phyloP scores from a whole-genome alignment of 2,888 invertebrate genomes.

The Aphodius granarius region DNA sequence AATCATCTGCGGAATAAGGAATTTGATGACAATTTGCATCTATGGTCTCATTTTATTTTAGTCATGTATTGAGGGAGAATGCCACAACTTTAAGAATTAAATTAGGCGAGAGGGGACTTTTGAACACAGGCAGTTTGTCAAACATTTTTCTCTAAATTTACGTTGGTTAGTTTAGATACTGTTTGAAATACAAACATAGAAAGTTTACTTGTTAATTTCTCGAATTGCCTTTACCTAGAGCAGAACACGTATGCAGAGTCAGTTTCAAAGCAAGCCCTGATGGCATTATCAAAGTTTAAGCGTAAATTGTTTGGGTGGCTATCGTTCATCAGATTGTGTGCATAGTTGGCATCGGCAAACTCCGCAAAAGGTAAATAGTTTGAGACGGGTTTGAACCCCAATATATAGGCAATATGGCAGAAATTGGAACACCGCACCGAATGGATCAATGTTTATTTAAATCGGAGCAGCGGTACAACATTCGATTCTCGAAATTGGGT shows the following conservation, averaged over 20 bases:
- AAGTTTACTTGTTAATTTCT: not conserved
- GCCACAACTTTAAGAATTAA: no score
- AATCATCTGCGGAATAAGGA: not conserved
- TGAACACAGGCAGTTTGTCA: no score
- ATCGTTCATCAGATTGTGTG: not conserved
- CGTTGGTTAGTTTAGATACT: no score
- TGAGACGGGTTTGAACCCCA: not conserved
- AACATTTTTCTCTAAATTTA: no score
- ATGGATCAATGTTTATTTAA: constrained; percentile 12
- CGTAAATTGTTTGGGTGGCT: not conserved
- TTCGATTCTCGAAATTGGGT: constrained; percentile 23
- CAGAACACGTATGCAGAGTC: not conserved
- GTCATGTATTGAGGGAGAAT: no score
- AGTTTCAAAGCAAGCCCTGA: not conserved
- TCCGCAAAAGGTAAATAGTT: not conserved
- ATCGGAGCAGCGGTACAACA: not conserved
- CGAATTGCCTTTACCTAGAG: not conserved
- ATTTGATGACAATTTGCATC: no score
- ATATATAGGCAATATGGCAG: not conserved
- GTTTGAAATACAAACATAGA: no score
- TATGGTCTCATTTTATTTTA: no score
- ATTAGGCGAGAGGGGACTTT: no score
- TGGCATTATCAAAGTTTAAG: not conserved
- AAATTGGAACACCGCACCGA: not conserved
- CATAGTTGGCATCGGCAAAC: not conserved